phyloP scores from a whole-genome alignment of 2,113 vertebrate species.

The Pseudonaja textilis region DNA sequence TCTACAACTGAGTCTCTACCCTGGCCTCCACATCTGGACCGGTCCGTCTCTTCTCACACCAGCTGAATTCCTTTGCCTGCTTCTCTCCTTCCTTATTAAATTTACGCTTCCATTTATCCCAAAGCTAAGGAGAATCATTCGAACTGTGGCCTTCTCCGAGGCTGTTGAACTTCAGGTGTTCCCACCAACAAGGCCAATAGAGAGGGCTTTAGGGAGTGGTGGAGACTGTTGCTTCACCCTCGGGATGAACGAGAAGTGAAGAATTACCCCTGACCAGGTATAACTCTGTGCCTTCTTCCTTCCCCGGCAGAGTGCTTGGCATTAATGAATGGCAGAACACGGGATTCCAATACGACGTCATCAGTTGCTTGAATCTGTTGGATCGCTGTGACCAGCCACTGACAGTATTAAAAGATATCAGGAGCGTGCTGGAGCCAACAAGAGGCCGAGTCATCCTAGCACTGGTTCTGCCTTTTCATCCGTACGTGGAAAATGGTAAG shows the following conservation, averaged over 20 bases:
- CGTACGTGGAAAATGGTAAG: slow-evolving; percentile 93
- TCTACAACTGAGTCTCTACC: too few relatives aligned
- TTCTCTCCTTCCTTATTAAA: not conserved
- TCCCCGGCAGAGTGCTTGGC: slow-evolving; percentile 78
- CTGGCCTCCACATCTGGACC: not conserved
- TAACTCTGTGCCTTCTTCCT: slow-evolving; percentile 3
- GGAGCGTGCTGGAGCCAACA: slow-evolving; percentile 81
- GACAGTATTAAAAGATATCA: slow-evolving; percentile 85
- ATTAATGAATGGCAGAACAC: slow-evolving; percentile 91
- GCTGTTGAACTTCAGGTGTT: not conserved
- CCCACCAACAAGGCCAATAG: not conserved
- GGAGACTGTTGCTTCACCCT: not conserved
- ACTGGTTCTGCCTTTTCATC: slow-evolving; percentile 91
- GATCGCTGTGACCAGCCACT: slow-evolving; percentile 93
- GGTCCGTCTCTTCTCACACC: not conserved
- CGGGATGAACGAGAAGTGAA: not conserved
- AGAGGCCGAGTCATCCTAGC: slow-evolving; percentile 89
- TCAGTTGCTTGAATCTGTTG: slow-evolving; percentile 97
- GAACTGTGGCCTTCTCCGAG: not conserved
- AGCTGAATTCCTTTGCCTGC: not conserved
- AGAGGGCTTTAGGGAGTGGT: not conserved
- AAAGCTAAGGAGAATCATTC: not conserved
- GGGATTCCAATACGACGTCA: slow-evolving; percentile 90
- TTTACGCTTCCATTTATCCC: not conserved
- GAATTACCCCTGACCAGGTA: not conserved